Evolutionary conservation across 2,797 vertebrate species (phyloP).

Genomic region (Margarornis squamiger): DNA sequence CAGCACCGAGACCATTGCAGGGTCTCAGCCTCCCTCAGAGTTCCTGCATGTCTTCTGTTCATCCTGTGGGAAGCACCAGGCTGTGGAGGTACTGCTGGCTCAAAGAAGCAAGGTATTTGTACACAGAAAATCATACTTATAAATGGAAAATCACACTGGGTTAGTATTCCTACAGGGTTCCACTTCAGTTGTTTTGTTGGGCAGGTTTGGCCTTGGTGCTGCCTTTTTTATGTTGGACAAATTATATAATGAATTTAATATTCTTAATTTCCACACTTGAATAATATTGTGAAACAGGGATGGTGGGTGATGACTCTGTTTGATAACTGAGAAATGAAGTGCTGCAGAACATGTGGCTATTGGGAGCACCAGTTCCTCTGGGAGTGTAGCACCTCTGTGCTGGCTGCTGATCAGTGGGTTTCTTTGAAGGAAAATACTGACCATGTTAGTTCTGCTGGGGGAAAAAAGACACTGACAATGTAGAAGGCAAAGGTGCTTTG

Average conservation of each 20-base stretch:
- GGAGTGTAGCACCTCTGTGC: accelerated
- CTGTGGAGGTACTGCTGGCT: accelerated
- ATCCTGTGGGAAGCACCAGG: accelerated
- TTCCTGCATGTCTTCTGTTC: accelerated
- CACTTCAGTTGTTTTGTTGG: not conserved
- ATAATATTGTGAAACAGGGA: accelerated
- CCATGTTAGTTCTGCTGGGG: accelerated
- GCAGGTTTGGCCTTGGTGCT: not conserved
- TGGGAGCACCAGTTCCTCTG: not conserved
- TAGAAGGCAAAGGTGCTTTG: not conserved
- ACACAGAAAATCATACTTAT: not conserved
- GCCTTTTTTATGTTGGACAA: not conserved
- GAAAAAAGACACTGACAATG: accelerated
- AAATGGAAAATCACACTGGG: accelerated
- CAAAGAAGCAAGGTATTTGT: not conserved
- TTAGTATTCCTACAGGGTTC: not conserved
- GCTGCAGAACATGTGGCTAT: accelerated
- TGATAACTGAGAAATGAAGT: not conserved
- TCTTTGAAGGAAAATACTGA: not conserved
- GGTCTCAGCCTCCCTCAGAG: accelerated
- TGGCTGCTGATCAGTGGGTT: not conserved
- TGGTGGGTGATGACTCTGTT: not conserved
- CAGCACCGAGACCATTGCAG: accelerated
- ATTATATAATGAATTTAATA: accelerated
- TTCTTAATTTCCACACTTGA: accelerated